phyloP scores from a whole-genome alignment of 2,888 invertebrate genomes.

The Luperina nickerlii region DNA sequence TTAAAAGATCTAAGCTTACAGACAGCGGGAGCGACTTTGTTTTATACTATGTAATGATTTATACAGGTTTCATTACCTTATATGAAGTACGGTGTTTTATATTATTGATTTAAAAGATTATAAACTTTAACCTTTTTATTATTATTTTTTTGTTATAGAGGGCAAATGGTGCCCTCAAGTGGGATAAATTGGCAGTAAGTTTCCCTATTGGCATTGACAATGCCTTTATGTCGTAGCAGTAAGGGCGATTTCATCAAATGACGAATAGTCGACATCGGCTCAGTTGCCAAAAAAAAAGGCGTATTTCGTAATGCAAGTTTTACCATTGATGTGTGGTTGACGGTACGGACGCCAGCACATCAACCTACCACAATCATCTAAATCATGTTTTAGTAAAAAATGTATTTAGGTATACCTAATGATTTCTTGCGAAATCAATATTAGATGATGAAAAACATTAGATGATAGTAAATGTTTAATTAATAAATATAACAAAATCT shows the following conservation, averaged over 20 bases:
- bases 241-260: no score
- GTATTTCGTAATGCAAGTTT: no score
- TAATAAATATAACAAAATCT: not conserved
- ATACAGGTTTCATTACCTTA: not conserved
- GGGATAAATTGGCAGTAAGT: not conserved
- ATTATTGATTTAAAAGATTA: not conserved
- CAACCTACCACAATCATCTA: no score
- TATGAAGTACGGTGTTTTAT: not conserved
- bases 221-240: no score
- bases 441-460: no score
- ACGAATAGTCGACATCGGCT: no score
- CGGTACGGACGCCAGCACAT: not conserved
- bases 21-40: no score
- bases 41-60: no score
- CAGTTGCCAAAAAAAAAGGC: no score
- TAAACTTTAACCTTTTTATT: not conserved
- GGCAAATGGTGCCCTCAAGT: not conserved
- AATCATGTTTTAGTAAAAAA: not conserved
- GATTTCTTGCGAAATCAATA: not conserved
- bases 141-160: no score
- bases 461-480: no score
- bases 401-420: not conserved
- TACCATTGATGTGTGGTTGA: not conserved
- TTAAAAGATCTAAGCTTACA: no score
- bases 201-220: not conserved